Conservation (phyloP, 1,140 invertebrate species). For the Drosophila bifasciata region DNA sequence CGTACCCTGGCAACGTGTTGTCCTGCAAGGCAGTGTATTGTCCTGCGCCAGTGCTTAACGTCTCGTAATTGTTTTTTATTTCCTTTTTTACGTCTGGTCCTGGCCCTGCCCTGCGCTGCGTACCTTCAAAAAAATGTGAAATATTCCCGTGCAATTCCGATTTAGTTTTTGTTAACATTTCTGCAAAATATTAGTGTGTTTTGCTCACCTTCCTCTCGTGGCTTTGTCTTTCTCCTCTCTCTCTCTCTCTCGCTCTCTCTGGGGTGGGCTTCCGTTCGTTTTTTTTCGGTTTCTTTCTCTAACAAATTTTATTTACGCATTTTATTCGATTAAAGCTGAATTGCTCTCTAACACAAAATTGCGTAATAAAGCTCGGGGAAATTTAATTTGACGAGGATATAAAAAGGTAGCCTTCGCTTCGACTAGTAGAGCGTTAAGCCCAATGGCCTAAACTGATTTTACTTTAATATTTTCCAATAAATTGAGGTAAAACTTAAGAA, state of each 20-base stretch:
- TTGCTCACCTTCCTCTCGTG: constrained; percentile 29
- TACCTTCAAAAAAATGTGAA: constrained; percentile 50
- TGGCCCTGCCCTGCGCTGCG: constrained; percentile 13
- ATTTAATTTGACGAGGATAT: constrained; percentile 68
- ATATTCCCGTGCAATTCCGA: constrained; percentile 27
- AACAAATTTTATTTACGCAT: constrained; percentile 70
- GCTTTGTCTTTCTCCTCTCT: background rate
- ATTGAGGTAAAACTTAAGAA: too few relatives aligned
- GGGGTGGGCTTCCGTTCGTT: constrained; percentile 30
- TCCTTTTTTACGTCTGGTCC: constrained; percentile 11
- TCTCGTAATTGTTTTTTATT: constrained; percentile 60
- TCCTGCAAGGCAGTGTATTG: constrained; percentile 38
- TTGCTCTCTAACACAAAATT: constrained; percentile 49
- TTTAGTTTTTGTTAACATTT: constrained; percentile 19
- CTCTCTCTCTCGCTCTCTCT: constrained; percentile 15
- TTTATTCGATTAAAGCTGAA: constrained; percentile 68
- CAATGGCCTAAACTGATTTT: constrained; percentile 20
- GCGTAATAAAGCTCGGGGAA: constrained; percentile 66
- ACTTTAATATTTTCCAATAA: constrained; percentile 9
- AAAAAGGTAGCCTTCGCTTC: constrained; percentile 30
- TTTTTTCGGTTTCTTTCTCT: constrained; percentile 15
- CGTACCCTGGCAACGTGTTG: constrained; percentile 35
- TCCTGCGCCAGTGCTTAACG: constrained; percentile 48
- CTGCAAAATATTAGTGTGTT: constrained; percentile 49
- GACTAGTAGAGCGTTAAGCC: too few relatives aligned